Base-by-base conservation (phyloP, 2,797 vertebrate species). In the Enteromius afrohamiltoni region DNA sequence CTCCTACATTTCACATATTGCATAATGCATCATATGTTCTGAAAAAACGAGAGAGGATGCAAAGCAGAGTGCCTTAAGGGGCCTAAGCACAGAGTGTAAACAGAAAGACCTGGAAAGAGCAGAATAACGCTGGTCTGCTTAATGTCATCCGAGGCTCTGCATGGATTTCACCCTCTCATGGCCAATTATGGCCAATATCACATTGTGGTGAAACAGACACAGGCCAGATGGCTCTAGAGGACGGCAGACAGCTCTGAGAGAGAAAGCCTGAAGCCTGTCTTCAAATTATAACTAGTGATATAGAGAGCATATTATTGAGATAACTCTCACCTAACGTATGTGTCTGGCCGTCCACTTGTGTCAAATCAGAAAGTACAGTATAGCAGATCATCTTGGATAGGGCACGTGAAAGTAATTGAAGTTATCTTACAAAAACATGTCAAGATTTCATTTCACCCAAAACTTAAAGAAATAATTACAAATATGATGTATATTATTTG, bases 151-250 rank as follows among this genome's bases (percentile, higher is more conserved):
- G 31, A 65, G 64, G 10, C n/a, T 53, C 67, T 47, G 79, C 82
- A 86, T 82, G 76, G 19, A 23, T 29, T 60, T 83, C 31, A n/a
- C 65, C 86, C 37, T 42, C 78, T 86, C 77, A 76, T 83, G 75
- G 77, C 86, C 88, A 86, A 88, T 88, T 90, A 88, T 84, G 88
- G 87, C 83, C 64, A 87, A 80, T 65, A 85, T 37, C 55, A 85
- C 80, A 76, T 40, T 69, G 16, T 40, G 69, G 62, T 62, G 73
- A 84, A 42, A 64, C 82, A 81, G 83, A 69, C 76, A 14, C 71
- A 83, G 64, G 23, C 79, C 77, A 74, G 65, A 83, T 83, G 81
- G 62, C 62, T 74, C 37, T 31, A n/a, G 29, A 62, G 55, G 31
- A 31, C 14, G 29, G 49, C 31, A 53, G 23, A 83, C 49, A 80